Evolutionary conservation across 1,140 invertebrate species (phyloP), one percentile per base, ranked within the genome.

Genomic region (Aphaenogaster rudis): DNA sequence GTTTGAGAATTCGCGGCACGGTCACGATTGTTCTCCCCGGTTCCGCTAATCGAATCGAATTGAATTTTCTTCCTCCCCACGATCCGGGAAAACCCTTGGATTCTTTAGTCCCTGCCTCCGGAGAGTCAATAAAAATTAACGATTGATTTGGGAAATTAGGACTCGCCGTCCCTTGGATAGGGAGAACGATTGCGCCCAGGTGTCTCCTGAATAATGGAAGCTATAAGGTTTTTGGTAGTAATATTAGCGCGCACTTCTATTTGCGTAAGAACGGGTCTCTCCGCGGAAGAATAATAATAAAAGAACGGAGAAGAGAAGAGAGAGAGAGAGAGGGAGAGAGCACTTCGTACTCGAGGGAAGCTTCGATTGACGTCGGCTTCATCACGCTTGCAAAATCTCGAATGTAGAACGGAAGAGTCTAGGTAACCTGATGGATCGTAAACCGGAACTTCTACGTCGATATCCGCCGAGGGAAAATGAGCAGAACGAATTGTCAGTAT

Each of bases 31-130:
- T 92, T 90, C 88, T 90, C 90, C 77, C 50, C 61, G 64, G 52
- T 78, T 78, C 57, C 61, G 76, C 80, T 93, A 93, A 93, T 93
- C 91, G 91, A 93, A 93, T 92, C 71, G 81, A 93, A 93, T 93
- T 93, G 91, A 93, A 94, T 94, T 92, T 93, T 91, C 92, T 88
- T 86, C 64, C 88, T 91, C 72, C 86, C 88, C 74, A 87, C 86
- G 81, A 66, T 69, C 67, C 28, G 9, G 84, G 74, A 3, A 48
- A 45, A 72, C 61, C 77, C 21, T 33, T 52, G 61, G 63, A 52
- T 61, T 39, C 72, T 33, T 59, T 45, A 45, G 21, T 21, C 39
- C 28, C 33, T 52, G 52, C n/a, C 86, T 63, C n/a, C 50, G 42
- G 87, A 28, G 63, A 81, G 80, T 90, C 87, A 69, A 91, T 92